Percentiles rank a stretch among this genome's conserved stretches.
Evolutionary conservation across 2,888 invertebrate species (phyloP).

Genomic region (Willowsia nigromaculata): DNA sequence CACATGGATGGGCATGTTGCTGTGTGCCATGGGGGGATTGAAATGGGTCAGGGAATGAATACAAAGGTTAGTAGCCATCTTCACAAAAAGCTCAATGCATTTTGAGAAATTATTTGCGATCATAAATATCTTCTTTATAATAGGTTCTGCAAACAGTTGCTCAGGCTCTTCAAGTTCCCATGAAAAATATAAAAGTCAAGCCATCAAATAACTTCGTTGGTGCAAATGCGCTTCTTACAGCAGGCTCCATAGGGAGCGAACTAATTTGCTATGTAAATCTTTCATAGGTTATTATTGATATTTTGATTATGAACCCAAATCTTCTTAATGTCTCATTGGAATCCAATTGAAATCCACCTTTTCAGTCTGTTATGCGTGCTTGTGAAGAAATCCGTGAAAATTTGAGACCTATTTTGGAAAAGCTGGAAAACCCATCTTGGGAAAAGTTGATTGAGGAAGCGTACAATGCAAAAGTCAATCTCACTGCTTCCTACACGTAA

Average conservation of each 20-base stretch:
- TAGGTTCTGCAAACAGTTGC: conserved; percentile 90
- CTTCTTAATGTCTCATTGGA: no score
- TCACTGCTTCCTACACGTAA: conserved; percentile 69
- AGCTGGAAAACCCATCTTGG: conserved; percentile 78
- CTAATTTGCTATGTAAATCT: conserved; percentile 79
- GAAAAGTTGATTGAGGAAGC: conserved; percentile 74
- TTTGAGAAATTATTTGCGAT: no score
- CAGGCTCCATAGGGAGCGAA: conserved; percentile 80
- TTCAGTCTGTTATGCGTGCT: conserved; percentile 79
- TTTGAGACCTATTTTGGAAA: conserved; percentile 80
- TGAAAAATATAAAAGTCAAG: conserved; percentile 80
- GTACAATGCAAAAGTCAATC: conserved; percentile 59
- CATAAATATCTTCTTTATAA: no score
- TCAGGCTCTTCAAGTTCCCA: conserved; percentile 88
- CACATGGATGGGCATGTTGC: conserved; percentile 85
- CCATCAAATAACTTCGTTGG: conserved; percentile 79
- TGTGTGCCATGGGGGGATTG: conserved; percentile 85
- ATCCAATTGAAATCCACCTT: no score
- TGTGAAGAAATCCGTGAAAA: conserved; percentile 80
- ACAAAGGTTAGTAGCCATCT: conserved; percentile 99
- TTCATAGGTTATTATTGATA: no score
- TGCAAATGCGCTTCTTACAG: conserved; percentile 79
- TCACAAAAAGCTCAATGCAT: no score
- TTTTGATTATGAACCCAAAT: no score
- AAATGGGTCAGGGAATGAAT: conserved; percentile 98